Base-by-base conservation (phyloP, 1,140 invertebrate species). In the Eumaeus atala region DNA sequence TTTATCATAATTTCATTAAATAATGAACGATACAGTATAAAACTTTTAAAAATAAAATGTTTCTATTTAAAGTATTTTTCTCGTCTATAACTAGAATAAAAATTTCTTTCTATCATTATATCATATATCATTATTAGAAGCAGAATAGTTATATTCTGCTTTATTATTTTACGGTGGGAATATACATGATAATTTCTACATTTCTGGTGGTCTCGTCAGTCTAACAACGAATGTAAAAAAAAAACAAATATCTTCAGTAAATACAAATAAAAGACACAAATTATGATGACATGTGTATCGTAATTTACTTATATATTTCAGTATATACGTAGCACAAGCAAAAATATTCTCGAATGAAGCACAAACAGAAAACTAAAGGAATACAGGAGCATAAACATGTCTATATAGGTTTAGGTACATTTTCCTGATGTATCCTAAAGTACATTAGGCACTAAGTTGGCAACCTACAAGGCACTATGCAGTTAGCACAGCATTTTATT, bases 401-500 rank as follows among this genome's bases (percentile, higher is more conserved):
- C 61, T 65, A 55, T 62, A 75, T 66, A 66, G 71, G 64, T 70
- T 16, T 44, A 44, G 40, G 40, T 62, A 53, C 56, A 67, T 73
- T 70, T n/a, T 71, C 68, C 69, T 64, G 74, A 73, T 81, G 77
- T 75, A 73, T 84, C 75, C 77, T 85, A 87, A 68, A 82, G 74
- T 85, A 85, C 74, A 75, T 85, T 87, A 86, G 87, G 87, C 87
- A 88, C 84, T 87, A 87, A 77, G 82, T 87, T 88, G 87, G 87
- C 84, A 84, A 87, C 85, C 87, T 86, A 87, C 85, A 88, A 88
- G 87, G 87, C 87, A 88, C 87, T 87, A 87, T 87, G 83, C 82
- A 85, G 74, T 83, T 87, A 86, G 81, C 81, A 87, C 82, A 85
- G 79, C 82, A 84, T 74, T n/a, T n/a, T 76, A 72, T 74, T 70